Conservation (phyloP, 1,140 invertebrate genomes). For the Lepidurus arcticus region DNA sequence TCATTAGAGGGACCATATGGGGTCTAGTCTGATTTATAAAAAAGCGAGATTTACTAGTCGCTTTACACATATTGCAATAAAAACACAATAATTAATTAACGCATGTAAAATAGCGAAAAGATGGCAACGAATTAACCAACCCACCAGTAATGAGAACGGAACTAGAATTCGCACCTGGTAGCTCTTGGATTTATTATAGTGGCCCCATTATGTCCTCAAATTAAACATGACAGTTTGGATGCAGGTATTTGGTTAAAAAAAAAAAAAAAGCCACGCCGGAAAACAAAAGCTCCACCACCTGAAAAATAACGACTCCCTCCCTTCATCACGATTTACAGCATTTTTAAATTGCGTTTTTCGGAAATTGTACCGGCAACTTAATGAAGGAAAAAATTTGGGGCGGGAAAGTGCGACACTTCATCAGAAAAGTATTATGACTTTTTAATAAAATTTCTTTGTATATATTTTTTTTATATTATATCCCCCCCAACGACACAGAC, state of each 20-base stretch:
- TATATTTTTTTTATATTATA: background rate
- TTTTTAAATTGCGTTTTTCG: background rate
- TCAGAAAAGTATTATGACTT: background rate
- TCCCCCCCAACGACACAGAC: background rate
- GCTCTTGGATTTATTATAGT: background rate
- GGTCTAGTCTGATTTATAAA: background rate
- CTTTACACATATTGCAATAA: background rate
- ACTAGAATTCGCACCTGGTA: background rate
- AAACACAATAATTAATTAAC: background rate
- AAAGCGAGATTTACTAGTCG: background rate
- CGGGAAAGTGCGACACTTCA: background rate
- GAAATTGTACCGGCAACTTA: background rate
- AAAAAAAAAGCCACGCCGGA: background rate
- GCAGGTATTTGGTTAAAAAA: background rate
- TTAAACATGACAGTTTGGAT: background rate
- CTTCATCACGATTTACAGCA: slow-evolving; percentile 15
- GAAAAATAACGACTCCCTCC: background rate
- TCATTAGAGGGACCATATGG: background rate
- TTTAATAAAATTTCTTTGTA: background rate
- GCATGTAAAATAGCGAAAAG: background rate
- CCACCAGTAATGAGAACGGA: background rate
- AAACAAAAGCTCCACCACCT: background rate
- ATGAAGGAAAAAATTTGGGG: background rate
- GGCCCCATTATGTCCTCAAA: background rate
- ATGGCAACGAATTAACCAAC: background rate